Conservation (phyloP, 2,888 invertebrate species). For the Philonicus albiceps region DNA sequence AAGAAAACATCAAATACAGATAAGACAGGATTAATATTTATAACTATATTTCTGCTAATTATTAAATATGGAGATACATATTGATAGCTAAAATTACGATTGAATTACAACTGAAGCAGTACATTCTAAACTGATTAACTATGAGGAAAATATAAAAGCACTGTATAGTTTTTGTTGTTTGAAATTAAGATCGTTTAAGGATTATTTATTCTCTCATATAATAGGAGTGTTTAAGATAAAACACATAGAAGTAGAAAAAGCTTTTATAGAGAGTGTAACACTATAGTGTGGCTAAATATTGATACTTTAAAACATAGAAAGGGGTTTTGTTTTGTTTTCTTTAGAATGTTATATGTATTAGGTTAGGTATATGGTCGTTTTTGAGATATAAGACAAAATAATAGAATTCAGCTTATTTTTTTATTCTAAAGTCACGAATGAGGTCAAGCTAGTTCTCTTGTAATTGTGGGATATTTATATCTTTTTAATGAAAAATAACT, state of each 20-base stretch:
- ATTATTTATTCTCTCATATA: not conserved
- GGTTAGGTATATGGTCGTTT: not conserved
- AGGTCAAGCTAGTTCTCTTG: too few species aligned
- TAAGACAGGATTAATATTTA: not conserved
- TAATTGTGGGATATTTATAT: too few species aligned
- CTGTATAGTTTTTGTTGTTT: not conserved
- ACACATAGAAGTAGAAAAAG: not conserved
- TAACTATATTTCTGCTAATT: not conserved
- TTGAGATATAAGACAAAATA: not conserved
- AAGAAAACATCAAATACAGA: not conserved
- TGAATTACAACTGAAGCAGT: not conserved
- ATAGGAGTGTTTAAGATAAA: not conserved
- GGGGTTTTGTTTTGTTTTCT: not conserved
- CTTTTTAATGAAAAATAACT: too few species aligned
- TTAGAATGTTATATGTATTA: not conserved
- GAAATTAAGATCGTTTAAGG: not conserved
- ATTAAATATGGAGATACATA: not conserved
- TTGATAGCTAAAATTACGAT: not conserved
- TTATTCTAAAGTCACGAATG: too few species aligned
- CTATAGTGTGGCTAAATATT: not conserved
- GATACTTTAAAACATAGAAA: not conserved
- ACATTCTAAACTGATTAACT: not conserved
- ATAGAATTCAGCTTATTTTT: too few species aligned
- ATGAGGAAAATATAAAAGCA: not conserved
- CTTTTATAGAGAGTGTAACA: not conserved